phyloP scores from a whole-genome alignment of 1,140 invertebrate genomes.

The Cotesia vestalis region DNA sequence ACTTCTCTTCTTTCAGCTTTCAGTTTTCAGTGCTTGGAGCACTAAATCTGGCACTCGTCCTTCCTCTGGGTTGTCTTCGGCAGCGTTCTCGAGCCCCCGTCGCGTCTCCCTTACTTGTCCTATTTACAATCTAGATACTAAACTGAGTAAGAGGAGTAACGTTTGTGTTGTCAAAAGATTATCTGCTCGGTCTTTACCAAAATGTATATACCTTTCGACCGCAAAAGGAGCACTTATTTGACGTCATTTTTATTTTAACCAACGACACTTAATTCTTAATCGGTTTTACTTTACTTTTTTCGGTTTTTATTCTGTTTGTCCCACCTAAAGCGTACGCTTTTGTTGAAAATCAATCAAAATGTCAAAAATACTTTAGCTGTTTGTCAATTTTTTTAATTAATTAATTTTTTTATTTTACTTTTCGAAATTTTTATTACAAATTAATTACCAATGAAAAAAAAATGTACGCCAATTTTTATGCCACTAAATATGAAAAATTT shows the following conservation, averaged over 20 bases:
- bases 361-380: too few species aligned
- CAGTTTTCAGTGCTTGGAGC: constrained; percentile 14
- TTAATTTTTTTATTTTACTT: too few species aligned
- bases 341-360: too few species aligned
- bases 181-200: constrained; percentile 38
- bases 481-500: too few species aligned
- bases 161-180: constrained; percentile 40
- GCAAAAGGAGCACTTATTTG: constrained; percentile 40
- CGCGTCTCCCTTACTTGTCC: not conserved
- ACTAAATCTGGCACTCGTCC: constrained; percentile 6
- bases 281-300: constrained; percentile 7
- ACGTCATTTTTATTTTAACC: constrained; percentile 38
- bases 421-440: too few species aligned
- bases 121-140: constrained; percentile 34
- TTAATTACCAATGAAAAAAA: too few species aligned
- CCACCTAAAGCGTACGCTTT: too few species aligned
- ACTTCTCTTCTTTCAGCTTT: not conserved
- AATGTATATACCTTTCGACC: constrained; percentile 37
- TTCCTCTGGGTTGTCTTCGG: not conserved
- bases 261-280: constrained; percentile 13
- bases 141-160: constrained; percentile 13
- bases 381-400: too few species aligned
- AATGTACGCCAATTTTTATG: too few species aligned
- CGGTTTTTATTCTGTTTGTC: not conserved
- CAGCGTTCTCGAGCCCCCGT: too few species aligned